phyloP scores from a whole-genome alignment of 2,797 vertebrate genomes.

The Hafferia zeledoni region DNA sequence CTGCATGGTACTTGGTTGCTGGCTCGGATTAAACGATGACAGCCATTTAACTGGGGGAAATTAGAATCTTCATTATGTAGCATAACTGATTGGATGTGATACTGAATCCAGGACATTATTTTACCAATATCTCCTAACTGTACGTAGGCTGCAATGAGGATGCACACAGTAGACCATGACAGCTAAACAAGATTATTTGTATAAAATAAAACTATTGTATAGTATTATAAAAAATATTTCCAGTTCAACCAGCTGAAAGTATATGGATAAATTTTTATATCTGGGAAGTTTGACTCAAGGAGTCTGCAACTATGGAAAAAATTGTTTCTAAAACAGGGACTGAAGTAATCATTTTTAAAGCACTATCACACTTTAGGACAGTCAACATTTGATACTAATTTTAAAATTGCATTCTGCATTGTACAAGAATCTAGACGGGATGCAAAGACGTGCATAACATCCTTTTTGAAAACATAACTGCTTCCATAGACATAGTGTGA shows the following conservation, averaged over 20 bases:
- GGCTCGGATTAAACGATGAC: neutral
- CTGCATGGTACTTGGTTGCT: neutral
- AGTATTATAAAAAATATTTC: neutral
- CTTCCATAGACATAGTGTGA: constrained; percentile 44
- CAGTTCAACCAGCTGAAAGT: neutral
- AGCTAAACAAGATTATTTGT: neutral
- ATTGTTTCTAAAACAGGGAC: neutral
- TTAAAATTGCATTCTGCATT: neutral
- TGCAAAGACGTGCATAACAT: neutral
- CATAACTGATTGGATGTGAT: neutral
- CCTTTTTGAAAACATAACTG: constrained; percentile 31
- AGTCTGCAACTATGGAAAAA: neutral
- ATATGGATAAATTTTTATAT: neutral
- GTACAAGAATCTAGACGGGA: constrained; percentile 16
- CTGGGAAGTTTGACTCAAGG: neutral
- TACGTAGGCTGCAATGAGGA: neutral
- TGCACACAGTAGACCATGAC: neutral
- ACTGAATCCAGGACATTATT: neutral
- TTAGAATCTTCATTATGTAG: neutral
- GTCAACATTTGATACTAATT: neutral
- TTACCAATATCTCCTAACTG: neutral
- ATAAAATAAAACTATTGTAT: neutral
- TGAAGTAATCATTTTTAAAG: neutral
- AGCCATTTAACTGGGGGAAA: neutral
- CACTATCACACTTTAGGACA: neutral